A percentile compares a stretch with the other conserved stretches of the same genome.
Conservation (phyloP, 2,113 vertebrate species). For the Ceratotherium simum region DNA sequence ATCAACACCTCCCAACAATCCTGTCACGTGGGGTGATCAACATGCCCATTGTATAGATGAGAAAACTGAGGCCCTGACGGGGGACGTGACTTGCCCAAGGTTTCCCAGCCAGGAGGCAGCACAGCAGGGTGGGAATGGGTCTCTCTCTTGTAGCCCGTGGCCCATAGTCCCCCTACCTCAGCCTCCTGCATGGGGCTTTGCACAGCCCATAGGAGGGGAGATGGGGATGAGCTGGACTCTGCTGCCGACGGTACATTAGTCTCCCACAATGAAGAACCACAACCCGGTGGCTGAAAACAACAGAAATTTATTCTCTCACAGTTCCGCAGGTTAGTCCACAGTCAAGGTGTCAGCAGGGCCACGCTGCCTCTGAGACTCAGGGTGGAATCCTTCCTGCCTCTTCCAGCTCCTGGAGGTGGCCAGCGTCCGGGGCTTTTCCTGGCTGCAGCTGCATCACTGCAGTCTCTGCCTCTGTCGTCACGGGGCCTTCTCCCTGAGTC, state of each 20-base stretch:
- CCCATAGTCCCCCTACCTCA: too few relatives aligned
- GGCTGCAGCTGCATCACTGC: accelerated
- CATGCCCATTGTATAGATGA: accelerated
- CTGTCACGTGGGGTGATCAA: accelerated
- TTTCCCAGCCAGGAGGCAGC: neutral
- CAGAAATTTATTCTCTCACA: accelerated
- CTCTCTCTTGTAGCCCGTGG: accelerated
- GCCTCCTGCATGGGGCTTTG: neutral
- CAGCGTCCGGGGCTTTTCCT: accelerated
- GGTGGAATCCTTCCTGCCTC: neutral
- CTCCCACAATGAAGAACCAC: accelerated
- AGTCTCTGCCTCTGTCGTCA: neutral
- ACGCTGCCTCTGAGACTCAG: neutral
- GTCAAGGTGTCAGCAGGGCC: neutral
- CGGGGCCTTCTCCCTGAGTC: accelerated
- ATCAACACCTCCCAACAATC: neutral
- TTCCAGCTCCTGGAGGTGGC: neutral
- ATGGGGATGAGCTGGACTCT: accelerated
- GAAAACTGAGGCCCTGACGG: neutral
- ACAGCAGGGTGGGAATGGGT: too few relatives aligned
- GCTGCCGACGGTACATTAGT: accelerated
- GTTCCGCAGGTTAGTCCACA: neutral
- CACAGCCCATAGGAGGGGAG: accelerated
- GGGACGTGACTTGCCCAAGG: neutral
- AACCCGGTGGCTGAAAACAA: accelerated